These are phyloP conservation scores for Lottia gigantea DNA, from an alignment of 2,888 invertebrate species.

Conservation along the genomic window DNA sequence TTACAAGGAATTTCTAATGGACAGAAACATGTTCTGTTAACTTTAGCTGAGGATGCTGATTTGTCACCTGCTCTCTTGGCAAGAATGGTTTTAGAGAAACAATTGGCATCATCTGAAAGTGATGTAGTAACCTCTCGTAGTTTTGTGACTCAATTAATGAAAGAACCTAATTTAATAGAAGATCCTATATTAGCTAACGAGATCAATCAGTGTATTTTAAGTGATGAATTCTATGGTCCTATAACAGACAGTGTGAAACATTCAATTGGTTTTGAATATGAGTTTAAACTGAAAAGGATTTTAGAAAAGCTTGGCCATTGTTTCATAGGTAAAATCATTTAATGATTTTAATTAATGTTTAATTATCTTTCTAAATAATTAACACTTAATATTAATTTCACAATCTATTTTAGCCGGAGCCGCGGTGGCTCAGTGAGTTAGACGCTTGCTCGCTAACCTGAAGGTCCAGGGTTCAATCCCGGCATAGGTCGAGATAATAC, in stretches of 20 bases:
- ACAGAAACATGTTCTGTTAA: not conserved
- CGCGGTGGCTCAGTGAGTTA: too few relatives aligned
- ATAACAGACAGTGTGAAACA: slow-evolving; percentile 82
- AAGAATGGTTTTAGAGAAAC: not conserved
- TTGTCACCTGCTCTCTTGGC: not conserved
- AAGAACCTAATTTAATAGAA: slow-evolving; percentile 79
- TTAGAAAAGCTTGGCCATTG: slow-evolving; percentile 74
- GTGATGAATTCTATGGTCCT: slow-evolving; percentile 88
- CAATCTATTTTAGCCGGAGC: too few relatives aligned
- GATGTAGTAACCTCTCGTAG: not conserved
- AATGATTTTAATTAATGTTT: too few relatives aligned
- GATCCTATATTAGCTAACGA: slow-evolving; percentile 80
- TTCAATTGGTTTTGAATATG: slow-evolving; percentile 86
- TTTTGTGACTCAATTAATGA: slow-evolving; percentile 68
- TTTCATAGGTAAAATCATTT: slow-evolving; percentile 53
- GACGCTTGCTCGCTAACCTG: too few relatives aligned
- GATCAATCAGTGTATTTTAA: slow-evolving; percentile 80
- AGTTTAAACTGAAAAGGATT: slow-evolving; percentile 78
- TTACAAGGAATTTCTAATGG: not conserved
- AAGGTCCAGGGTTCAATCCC: too few relatives aligned
- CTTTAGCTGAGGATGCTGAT: not conserved
- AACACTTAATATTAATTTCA: too few relatives aligned
- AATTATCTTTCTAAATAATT: too few relatives aligned
- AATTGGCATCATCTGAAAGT: not conserved
- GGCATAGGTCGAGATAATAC: too few relatives aligned